Evolutionary conservation across 2,797 vertebrate genomes (phyloP).

Genomic region (Coreius guichenoti): DNA sequence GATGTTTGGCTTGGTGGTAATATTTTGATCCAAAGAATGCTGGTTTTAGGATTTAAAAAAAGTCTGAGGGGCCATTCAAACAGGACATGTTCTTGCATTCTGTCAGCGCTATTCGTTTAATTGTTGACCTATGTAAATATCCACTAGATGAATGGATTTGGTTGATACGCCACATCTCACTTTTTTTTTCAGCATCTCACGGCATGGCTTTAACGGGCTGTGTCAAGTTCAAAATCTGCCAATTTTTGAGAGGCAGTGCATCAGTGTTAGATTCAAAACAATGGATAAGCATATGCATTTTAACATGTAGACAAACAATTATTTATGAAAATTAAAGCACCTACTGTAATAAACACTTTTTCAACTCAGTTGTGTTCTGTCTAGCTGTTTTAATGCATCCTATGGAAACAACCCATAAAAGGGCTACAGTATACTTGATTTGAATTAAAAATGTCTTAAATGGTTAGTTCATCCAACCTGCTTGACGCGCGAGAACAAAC

Average conservation of each 20-base stretch:
- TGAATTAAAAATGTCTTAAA: not conserved
- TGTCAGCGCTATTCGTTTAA: slow-evolving; percentile 2
- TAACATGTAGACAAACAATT: not conserved
- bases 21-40: slow-evolving; percentile 52
- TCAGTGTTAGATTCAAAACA: not conserved
- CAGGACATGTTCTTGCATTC: not conserved
- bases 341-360: not conserved
- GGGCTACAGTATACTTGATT: not conserved
- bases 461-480: too few relatives aligned
- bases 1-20: slow-evolving; percentile 53
- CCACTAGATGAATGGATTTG: not conserved
- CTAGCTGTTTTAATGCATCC: not conserved
- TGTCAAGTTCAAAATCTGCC: not conserved
- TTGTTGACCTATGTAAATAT: not conserved
- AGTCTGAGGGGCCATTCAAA: slow-evolving; percentile 4
- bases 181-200: not conserved
- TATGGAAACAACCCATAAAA: not conserved
- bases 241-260: not conserved
- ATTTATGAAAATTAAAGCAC: not conserved
- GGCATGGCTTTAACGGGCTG: not conserved
- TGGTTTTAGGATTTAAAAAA: slow-evolving; percentile 46
- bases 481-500: too few relatives aligned
- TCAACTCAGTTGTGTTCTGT: not conserved
- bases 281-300: not conserved
- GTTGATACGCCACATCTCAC: not conserved